These are phyloP conservation scores for Masticophis lateralis DNA, from an alignment of 2,797 vertebrate genomes.

Conservation along the genomic window DNA sequence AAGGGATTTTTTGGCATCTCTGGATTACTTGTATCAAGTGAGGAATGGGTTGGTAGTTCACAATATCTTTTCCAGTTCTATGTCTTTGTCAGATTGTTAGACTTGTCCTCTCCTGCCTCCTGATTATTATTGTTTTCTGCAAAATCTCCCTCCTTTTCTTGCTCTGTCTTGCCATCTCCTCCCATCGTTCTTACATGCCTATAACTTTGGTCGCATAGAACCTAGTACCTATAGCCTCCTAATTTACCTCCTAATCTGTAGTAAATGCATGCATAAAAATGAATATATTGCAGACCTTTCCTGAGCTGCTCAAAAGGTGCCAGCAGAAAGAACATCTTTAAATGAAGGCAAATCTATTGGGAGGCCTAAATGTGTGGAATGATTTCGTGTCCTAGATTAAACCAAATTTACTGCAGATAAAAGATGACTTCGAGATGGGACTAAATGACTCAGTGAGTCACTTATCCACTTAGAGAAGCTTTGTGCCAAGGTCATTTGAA, in stretches of 20 bases:
- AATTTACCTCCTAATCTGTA: not conserved
- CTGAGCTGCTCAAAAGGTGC: not conserved
- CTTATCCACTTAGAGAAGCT: not conserved
- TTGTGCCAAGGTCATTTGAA: conserved; percentile 1
- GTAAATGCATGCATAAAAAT: not conserved
- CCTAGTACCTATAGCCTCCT: not conserved
- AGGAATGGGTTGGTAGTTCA: not conserved
- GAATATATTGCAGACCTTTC: not conserved
- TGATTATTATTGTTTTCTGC: not conserved
- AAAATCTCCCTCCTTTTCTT: not conserved
- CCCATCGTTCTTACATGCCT: not conserved
- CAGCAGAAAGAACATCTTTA: not conserved
- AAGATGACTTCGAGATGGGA: not conserved
- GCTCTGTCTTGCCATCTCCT: not conserved
- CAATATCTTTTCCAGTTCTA: not conserved
- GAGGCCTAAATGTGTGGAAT: not conserved
- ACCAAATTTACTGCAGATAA: not conserved
- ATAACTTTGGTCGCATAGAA: not conserved
- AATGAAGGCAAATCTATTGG: not conserved
- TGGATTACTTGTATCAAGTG: not conserved
- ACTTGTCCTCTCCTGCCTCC: not conserved
- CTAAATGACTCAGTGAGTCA: not conserved
- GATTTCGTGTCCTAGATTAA: not conserved
- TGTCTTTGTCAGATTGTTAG: not conserved
- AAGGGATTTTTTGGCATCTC: not conserved